These are phyloP conservation scores for Lottia gigantea DNA, from an alignment of 2,888 invertebrate species.

Conservation along the genomic window DNA sequence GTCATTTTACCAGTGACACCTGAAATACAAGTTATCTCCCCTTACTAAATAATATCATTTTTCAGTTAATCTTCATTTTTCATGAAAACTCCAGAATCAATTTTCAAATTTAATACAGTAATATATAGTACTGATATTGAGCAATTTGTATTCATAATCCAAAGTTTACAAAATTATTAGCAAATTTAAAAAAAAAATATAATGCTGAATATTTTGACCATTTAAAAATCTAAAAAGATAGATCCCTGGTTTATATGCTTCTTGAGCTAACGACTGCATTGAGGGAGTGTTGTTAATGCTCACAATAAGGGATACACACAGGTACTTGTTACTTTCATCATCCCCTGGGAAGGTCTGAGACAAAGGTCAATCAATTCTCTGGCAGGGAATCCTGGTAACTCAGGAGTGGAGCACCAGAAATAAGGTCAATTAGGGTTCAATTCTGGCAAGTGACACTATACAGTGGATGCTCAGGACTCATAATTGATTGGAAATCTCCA, in stretches of 20 bases:
- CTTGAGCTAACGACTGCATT: background rate
- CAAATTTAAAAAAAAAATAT: background rate
- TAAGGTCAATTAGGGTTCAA: conserved; percentile 23
- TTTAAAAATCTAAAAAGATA: no score
- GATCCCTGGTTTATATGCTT: no score
- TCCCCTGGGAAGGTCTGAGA: conserved; percentile 64
- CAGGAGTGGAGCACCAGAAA: conserved; percentile 53
- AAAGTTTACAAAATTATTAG: background rate
- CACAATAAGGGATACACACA: conserved; percentile 53
- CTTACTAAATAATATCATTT: background rate
- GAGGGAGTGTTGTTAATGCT: conserved; percentile 50
- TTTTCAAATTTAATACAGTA: no score
- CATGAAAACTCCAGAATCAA: background rate
- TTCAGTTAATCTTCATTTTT: background rate
- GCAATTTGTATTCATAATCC: background rate
- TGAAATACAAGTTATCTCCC: conserved; percentile 34
- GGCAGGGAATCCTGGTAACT: conserved; percentile 46
- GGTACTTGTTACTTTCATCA: conserved; percentile 33
- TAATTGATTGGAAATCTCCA: conserved; percentile 48
- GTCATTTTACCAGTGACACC: conserved; percentile 98
- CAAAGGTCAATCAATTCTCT: conserved; percentile 42
- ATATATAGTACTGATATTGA: no score
- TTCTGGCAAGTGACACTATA: conserved; percentile 33
- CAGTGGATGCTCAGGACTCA: conserved; percentile 38
- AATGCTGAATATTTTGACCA: no score